These are phyloP conservation scores for Poeciliopsis occidentalis DNA, from an alignment of 2,113 vertebrate species.

Conservation along the genomic window DNA sequence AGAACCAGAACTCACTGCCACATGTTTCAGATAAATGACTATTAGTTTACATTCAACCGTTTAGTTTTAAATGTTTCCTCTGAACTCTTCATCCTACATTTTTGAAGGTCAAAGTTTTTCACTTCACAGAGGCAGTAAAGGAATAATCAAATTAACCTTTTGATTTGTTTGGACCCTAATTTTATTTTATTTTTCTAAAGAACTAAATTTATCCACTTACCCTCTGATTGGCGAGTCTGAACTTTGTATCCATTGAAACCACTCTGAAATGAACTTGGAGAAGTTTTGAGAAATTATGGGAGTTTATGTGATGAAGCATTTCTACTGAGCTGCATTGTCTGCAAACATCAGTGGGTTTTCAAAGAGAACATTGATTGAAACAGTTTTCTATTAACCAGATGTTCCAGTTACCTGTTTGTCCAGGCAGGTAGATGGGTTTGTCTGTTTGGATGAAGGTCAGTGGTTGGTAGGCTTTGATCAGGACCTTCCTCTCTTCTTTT, in stretches of 20 bases:
- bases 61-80: not conserved
- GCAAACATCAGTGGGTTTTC: not conserved
- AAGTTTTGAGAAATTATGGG: not conserved
- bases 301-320: not conserved
- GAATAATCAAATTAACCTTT: not conserved
- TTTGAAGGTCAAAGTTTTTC: not conserved
- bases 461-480: constrained; percentile 42
- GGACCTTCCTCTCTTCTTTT: constrained; percentile 62
- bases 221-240: constrained; percentile 2
- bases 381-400: no score
- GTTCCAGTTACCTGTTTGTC: constrained; percentile 70
- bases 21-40: not conserved
- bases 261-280: constrained; percentile 29
- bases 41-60: not conserved
- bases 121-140: not conserved
- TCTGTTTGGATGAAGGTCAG: constrained; percentile 73
- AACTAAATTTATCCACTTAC: constrained; percentile 10
- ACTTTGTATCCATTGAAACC: constrained; percentile 20
- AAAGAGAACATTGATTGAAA: not conserved
- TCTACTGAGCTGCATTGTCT: not conserved
- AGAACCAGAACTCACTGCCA: not conserved
- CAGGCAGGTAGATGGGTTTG: constrained; percentile 77
- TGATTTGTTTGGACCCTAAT: not conserved
- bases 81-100: not conserved
- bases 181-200: not conserved